Conservation (phyloP, 2,888 invertebrate species). For the Apotomis capreana region DNA sequence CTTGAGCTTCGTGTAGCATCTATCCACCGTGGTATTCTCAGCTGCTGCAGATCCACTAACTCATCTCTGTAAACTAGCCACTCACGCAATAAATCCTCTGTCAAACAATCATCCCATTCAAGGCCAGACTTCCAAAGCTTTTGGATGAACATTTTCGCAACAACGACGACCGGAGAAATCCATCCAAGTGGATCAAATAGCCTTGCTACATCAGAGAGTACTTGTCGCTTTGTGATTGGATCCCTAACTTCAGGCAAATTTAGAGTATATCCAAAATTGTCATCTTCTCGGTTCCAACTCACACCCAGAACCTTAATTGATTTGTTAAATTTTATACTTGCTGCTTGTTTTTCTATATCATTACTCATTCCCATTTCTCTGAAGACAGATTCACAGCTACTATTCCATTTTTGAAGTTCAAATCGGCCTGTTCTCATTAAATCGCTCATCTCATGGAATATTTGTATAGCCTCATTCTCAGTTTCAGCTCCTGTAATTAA, state of each 20-base stretch:
- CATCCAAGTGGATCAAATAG: slow-evolving; percentile 51
- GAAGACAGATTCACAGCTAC: slow-evolving; percentile 34
- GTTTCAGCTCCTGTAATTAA: slow-evolving; percentile 44
- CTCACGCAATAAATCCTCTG: too few relatives aligned
- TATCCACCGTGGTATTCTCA: too few relatives aligned
- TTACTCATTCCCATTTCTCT: not conserved
- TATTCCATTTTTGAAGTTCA: slow-evolving; percentile 46
- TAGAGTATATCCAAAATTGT: slow-evolving; percentile 45
- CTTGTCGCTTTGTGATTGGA: slow-evolving; percentile 45
- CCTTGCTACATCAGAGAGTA: slow-evolving; percentile 47
- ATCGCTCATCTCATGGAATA: slow-evolving; percentile 43
- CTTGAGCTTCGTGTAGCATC: too few relatives aligned
- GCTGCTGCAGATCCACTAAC: too few relatives aligned
- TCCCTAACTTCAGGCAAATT: slow-evolving; percentile 35
- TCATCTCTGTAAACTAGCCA: too few relatives aligned
- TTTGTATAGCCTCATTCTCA: slow-evolving; percentile 41
- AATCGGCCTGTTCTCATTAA: slow-evolving; percentile 45
- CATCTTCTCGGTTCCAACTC: slow-evolving; percentile 46
- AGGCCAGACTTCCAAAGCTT: slow-evolving; percentile 3
- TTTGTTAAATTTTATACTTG: slow-evolving; percentile 41
- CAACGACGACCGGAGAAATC: slow-evolving; percentile 44
- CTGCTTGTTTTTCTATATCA: slow-evolving; percentile 1
- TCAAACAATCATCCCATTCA: too few relatives aligned
- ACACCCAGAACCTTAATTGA: slow-evolving; percentile 48
- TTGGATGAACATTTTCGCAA: not conserved